Evolutionary conservation across 2,113 vertebrate species (phyloP).

Genomic region (Alectura lathami): DNA sequence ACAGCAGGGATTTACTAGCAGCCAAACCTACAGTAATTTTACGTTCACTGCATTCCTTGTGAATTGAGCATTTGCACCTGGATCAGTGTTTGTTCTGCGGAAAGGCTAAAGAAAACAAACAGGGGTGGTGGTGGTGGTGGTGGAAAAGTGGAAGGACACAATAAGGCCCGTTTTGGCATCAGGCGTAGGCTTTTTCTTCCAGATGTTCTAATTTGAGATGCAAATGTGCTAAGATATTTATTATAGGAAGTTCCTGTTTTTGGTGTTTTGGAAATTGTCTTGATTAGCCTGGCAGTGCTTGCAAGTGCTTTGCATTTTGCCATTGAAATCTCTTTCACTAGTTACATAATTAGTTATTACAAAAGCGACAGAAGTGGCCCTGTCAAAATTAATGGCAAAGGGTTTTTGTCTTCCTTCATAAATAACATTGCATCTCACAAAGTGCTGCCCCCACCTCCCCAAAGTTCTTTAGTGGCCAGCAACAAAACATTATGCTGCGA

Average conservation of each 20-base stretch:
- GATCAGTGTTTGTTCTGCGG: conserved; percentile 57
- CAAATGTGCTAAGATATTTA: conserved; percentile 72
- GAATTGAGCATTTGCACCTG: conserved; percentile 73
- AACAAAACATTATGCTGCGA: neutral
- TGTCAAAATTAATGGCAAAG: conserved; percentile 36
- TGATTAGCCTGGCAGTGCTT: conserved; percentile 62
- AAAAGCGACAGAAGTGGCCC: conserved; percentile 27
- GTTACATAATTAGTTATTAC: conserved; percentile 56
- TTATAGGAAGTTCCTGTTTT: conserved; percentile 71
- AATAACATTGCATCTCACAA: neutral
- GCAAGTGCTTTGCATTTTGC: conserved; percentile 46
- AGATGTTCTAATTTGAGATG: conserved; percentile 71
- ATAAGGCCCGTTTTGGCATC: conserved; percentile 48
- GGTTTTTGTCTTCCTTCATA: neutral
- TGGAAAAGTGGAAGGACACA: conserved; percentile 3
- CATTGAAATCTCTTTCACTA: conserved; percentile 14
- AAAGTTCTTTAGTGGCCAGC: neutral
- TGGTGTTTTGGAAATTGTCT: conserved; percentile 63
- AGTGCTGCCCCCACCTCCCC: neutral
- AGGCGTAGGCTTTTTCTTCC: conserved; percentile 45
- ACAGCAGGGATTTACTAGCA: conserved; percentile 70
- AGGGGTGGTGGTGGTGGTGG: neutral
- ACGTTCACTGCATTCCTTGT: conserved; percentile 65
- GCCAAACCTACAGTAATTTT: conserved; percentile 57
- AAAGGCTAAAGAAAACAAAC: conserved; percentile 23